Evolutionary conservation across 1,140 invertebrate genomes (phyloP), one percentile per base, ranked within the genome.

Genomic region (Sycobia sp.): DNA sequence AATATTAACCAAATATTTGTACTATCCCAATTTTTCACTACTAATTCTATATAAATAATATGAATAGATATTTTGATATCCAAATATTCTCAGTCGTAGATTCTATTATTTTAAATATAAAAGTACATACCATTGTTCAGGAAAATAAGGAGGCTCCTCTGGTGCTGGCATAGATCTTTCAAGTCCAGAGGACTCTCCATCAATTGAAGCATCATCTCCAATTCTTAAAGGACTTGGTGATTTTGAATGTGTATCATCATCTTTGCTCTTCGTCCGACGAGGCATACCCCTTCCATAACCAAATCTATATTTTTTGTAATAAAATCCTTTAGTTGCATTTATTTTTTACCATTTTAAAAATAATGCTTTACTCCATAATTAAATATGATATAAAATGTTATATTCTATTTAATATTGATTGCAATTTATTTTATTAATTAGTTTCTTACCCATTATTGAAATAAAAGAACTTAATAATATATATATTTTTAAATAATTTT

Each of bases 81-180:
- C 11, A 47, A 47, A 20, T 22, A 47, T 3, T 18, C n/a, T n/a
- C 9, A 43, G 39, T n/a, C 29, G 4, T 32, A 32, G 29, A 32
- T 4, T 32, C 29, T 7, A 32, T 7, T 11, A 32, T 32, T 32
- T 18, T 34, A 16, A 38, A 16, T 1, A 23, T 46, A 46, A 1
- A 4, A 36, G 8, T 56, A 3, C 13, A 44, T 8, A 89, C 89
- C 88, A 92, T 79, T 88, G 88, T 79, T 92, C 90, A 47, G 88
- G 86, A 77, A 87, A 89, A 72, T 90, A 91, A 57, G 90, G 90
- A 34, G 88, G 84, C 76, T 90, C 88, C 73, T 90, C 89, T 14
- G 86, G 76, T 20, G 80, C 76, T 38, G 82, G 81, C 71, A 83
- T 78, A 16, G 72, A 71, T 68, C 75, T 78, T 66, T 81, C 81